Conservation (phyloP, 2,888 invertebrate genomes). For the Clitarchus hookeri region DNA sequence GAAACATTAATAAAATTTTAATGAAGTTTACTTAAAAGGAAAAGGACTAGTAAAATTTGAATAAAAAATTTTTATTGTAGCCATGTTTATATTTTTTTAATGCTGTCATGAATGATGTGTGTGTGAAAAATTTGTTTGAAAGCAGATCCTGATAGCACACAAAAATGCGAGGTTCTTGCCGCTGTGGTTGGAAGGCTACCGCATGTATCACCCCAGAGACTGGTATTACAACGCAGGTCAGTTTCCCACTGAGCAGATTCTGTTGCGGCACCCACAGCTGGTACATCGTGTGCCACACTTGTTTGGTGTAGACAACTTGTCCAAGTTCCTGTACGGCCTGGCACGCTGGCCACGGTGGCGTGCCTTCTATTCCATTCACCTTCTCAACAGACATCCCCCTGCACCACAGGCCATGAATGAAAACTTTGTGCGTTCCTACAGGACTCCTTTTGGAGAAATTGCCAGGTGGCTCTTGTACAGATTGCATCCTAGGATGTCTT, state of each 20-base stretch:
- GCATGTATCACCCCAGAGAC: constrained; percentile 48
- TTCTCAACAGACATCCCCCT: constrained; percentile 51
- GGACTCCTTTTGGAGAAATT: constrained; percentile 50
- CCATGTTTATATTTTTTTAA: no score
- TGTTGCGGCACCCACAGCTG: constrained; percentile 49
- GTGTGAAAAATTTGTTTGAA: not conserved
- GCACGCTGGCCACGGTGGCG: constrained; percentile 49
- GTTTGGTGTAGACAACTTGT: constrained; percentile 52
- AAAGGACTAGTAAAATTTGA: no score
- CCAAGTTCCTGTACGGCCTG: constrained; percentile 48
- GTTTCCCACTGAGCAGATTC: constrained; percentile 51
- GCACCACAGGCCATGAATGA: constrained; percentile 46
- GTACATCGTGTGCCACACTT: constrained; percentile 50
- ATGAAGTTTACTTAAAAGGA: no score
- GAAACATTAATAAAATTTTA: no score
- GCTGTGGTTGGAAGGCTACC: constrained; percentile 52
- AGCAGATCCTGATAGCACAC: constrained; percentile 51
- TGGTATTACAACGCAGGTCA: constrained; percentile 56
- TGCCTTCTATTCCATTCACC: constrained; percentile 50
- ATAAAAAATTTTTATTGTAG: no score
- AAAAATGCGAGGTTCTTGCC: constrained; percentile 51
- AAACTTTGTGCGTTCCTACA: constrained; percentile 40
- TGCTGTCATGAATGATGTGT: no score
- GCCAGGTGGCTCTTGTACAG: constrained; percentile 43
- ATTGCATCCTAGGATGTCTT: not conserved